Percentiles rank a stretch among this genome's conserved stretches.
Evolutionary conservation across 2,113 vertebrate genomes (phyloP).

Genomic region (Tachuris rubrigastra): DNA sequence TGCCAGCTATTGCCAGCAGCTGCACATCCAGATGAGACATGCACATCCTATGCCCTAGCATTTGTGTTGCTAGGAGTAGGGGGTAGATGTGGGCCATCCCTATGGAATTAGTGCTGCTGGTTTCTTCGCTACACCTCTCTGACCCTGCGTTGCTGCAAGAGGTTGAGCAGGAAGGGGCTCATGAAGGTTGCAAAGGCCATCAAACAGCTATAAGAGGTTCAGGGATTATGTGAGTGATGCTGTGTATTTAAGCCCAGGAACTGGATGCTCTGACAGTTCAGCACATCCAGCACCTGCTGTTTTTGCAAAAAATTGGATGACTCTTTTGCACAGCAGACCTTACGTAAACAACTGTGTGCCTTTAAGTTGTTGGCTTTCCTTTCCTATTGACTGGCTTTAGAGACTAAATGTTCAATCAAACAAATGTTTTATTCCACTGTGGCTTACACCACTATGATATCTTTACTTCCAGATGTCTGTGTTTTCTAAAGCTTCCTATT

Average conservation of each 20-base stretch:
- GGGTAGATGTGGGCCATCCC: background rate
- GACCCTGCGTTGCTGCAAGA: background rate
- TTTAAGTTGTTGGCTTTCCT: slow-evolving; percentile 24
- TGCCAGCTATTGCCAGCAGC: background rate
- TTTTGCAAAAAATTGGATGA: background rate
- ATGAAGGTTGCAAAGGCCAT: background rate
- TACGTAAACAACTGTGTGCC: slow-evolving; percentile 1
- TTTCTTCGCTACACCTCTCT: background rate
- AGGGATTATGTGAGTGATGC: background rate
- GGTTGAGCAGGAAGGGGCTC: background rate
- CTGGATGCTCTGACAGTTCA: background rate
- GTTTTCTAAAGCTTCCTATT: slow-evolving; percentile 53
- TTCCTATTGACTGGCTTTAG: slow-evolving; percentile 4
- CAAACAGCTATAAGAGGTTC: background rate
- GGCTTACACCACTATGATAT: slow-evolving; percentile 39
- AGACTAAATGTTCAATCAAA: slow-evolving; percentile 45
- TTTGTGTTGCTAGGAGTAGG: background rate
- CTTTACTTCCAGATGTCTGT: slow-evolving; percentile 57
- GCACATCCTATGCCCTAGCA: too few species aligned
- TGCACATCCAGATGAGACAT: background rate
- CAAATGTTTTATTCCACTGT: slow-evolving; percentile 48
- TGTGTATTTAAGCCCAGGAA: accelerated
- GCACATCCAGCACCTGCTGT: slow-evolving; percentile 15
- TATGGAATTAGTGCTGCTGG: background rate
- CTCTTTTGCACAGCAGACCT: slow-evolving; percentile 5